A percentile compares a stretch with the other conserved stretches of the same genome.
Conservation (phyloP, 2,113 vertebrate species). For the Brachyistius frenatus region DNA sequence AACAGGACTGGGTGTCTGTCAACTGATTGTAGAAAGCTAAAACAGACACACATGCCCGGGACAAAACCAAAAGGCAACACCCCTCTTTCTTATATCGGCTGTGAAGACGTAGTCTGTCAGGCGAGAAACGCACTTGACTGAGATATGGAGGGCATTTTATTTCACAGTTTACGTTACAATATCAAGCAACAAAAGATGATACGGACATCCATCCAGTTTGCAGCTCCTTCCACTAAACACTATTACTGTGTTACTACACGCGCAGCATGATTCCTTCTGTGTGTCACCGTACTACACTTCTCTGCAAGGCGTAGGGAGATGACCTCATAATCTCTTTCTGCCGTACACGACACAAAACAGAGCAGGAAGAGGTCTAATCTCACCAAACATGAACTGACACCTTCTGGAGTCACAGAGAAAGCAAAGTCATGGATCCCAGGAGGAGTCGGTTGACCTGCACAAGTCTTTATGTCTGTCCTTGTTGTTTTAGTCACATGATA, state of each 20-base stretch:
- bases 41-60: background rate
- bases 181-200: constrained; percentile 24
- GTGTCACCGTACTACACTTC: background rate
- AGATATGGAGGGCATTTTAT: background rate
- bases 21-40: constrained; percentile 18
- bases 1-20: constrained; percentile 1
- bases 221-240: background rate
- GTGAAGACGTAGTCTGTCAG: background rate
- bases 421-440: background rate
- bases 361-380: constrained; percentile 12
- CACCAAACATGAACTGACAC: background rate
- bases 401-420: background rate
- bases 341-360: background rate
- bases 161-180: constrained; percentile 6
- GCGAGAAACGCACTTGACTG: background rate
- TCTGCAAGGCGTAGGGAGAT: constrained; percentile 2
- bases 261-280: background rate
- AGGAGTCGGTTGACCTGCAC: background rate
- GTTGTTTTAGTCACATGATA: constrained; percentile 2
- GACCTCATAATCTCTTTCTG: background rate
- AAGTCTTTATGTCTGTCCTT: too few relatives aligned
- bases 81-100: constrained; percentile 6
- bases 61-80: constrained; percentile 29
- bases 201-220: background rate
- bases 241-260: background rate